These are phyloP conservation scores for Slavum lentiscoides DNA, from an alignment of 2,888 invertebrate genomes.

Conservation along the genomic window DNA sequence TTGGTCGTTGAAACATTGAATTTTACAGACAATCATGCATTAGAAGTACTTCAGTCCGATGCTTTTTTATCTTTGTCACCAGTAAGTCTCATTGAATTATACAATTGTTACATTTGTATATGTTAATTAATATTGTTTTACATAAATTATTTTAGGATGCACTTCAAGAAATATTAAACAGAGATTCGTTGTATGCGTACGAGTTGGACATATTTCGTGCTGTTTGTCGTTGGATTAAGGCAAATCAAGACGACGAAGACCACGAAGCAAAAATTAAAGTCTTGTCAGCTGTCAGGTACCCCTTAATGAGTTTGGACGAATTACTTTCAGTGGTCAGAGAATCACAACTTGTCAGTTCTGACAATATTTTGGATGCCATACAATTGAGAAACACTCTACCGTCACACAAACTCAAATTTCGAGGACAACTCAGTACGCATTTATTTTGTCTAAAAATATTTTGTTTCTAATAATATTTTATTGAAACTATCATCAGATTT, in stretches of 20 bases:
- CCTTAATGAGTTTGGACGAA: constrained; percentile 85
- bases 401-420: constrained; percentile 71
- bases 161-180: constrained; percentile 79
- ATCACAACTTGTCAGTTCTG: constrained; percentile 82
- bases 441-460: not conserved
- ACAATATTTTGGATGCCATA: constrained; percentile 92
- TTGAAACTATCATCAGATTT: no score
- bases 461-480: no score
- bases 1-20: constrained; percentile 78
- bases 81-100: constrained; percentile 62
- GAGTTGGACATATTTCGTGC: constrained; percentile 95
- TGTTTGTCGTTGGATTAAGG: constrained; percentile 76
- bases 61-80: constrained; percentile 82
- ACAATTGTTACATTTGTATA: no score
- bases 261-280: constrained; percentile 56
- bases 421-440: constrained; percentile 74
- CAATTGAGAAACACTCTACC: constrained; percentile 70
- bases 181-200: constrained; percentile 94
- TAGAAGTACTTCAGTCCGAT: constrained; percentile 80
- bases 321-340: constrained; percentile 86
- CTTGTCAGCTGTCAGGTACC: constrained; percentile 69
- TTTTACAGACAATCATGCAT: constrained; percentile 88
- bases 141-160: constrained; percentile 65
- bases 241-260: constrained; percentile 53
- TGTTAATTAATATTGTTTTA: not conserved